Percentiles rank a stretch among this genome's conserved stretches.
Evolutionary conservation across 2,797 vertebrate genomes (phyloP).

Genomic region (Cirrhinus molitorella): DNA sequence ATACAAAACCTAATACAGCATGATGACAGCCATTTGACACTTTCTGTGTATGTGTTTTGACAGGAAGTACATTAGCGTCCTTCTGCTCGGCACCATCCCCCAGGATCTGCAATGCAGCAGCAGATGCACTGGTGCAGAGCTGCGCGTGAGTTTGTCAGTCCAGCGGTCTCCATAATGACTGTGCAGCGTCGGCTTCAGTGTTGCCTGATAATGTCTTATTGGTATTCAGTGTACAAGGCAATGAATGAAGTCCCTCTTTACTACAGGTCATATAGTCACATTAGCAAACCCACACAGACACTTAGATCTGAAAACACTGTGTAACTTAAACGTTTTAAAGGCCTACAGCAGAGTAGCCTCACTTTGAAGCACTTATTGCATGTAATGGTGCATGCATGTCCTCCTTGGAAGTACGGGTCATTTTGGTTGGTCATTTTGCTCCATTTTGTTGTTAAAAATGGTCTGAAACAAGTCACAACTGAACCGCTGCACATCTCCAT

Average conservation of each 20-base stretch:
- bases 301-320: background rate
- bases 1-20: background rate
- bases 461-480: no score
- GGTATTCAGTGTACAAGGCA: slow-evolving; percentile 20
- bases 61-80: background rate
- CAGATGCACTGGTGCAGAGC: slow-evolving; percentile 46
- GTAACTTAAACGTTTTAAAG: background rate
- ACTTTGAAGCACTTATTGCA: background rate
- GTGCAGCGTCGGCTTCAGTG: background rate
- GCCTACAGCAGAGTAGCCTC: background rate
- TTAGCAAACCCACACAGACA: background rate
- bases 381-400: background rate
- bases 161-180: slow-evolving; percentile 22
- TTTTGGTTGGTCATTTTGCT: no score
- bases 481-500: no score
- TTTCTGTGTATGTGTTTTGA: background rate
- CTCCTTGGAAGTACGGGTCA: no score
- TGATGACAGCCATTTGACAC: background rate
- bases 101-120: slow-evolving; percentile 57
- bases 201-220: slow-evolving; percentile 18
- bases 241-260: slow-evolving; percentile 3
- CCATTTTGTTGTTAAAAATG: no score
- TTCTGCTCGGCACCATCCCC: background rate
- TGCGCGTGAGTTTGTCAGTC: slow-evolving; percentile 20
- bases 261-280: background rate